Conservation (phyloP, 2,888 invertebrate genomes). For the Tridacna crocea region DNA sequence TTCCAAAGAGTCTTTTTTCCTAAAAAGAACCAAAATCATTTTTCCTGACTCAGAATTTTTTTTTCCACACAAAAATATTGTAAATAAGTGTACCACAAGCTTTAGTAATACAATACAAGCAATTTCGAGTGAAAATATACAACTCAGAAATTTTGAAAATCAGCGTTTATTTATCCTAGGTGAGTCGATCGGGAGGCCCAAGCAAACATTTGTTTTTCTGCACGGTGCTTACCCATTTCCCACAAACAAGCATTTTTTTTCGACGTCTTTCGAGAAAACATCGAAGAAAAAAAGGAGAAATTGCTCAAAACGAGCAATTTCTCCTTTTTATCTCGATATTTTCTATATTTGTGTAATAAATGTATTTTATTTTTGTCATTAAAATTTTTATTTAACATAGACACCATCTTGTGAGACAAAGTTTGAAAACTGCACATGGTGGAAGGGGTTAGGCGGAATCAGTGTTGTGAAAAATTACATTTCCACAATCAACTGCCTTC, state of each 20-base stretch:
- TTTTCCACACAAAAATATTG: too few relatives aligned
- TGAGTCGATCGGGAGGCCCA: constrained; percentile 1
- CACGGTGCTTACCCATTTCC: background rate
- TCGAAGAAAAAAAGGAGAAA: background rate
- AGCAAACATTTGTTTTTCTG: constrained; percentile 11
- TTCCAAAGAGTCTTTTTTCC: background rate
- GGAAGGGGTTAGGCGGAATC: background rate
- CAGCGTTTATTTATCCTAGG: constrained; percentile 19
- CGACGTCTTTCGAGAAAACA: background rate
- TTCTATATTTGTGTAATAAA: background rate
- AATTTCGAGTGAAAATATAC: constrained; percentile 25
- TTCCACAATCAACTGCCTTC: background rate
- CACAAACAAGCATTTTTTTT: too few relatives aligned
- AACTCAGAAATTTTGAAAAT: constrained; percentile 15
- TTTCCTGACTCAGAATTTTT: too few relatives aligned
- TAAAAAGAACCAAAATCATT: background rate
- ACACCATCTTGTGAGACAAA: too few relatives aligned
- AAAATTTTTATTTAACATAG: too few relatives aligned
- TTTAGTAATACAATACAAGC: constrained; percentile 3
- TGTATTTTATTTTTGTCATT: too few relatives aligned
- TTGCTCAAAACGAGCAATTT: constrained; percentile 6
- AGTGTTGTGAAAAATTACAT: constrained; percentile 20
- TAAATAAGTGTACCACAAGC: background rate
- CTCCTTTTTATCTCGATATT: background rate
- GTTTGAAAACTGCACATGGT: too few relatives aligned